These are phyloP conservation scores for Porphyrio hochstetteri DNA, from an alignment of 2,113 vertebrate genomes.

Conservation along the genomic window DNA sequence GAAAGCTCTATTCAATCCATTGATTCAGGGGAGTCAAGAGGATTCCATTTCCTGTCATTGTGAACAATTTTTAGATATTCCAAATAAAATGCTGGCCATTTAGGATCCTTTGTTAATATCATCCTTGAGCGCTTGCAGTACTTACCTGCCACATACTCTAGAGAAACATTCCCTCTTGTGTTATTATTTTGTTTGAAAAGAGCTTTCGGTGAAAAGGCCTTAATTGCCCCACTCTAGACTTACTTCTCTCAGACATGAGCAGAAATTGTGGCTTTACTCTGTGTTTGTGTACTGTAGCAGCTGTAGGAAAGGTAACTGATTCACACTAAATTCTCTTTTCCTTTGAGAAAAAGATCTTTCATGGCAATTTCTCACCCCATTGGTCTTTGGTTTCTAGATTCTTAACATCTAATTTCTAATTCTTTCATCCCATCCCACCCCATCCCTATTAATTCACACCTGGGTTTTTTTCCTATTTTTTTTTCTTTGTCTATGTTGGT, in stretches of 20 bases:
- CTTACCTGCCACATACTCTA: neutral
- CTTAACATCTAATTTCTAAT: neutral
- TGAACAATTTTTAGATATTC: neutral
- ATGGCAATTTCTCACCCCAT: neutral
- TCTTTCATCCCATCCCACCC: neutral
- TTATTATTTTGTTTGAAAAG: neutral
- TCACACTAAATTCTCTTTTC: neutral
- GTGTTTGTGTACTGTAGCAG: neutral
- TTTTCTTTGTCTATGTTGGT: neutral
- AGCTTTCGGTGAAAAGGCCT: neutral
- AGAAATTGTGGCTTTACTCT: neutral
- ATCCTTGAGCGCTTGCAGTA: neutral
- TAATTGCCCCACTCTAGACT: neutral
- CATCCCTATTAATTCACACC: neutral
- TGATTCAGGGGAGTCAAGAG: neutral
- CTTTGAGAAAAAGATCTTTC: neutral
- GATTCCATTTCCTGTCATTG: neutral
- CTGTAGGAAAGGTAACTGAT: neutral
- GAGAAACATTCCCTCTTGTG: neutral
- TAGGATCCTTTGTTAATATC: neutral
- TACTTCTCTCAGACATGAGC: neutral
- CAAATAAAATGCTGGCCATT: neutral
- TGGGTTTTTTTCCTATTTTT: neutral
- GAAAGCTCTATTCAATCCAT: neutral
- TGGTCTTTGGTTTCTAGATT: neutral